A percentile compares a stretch with the other conserved stretches of the same genome.
phyloP scores from a whole-genome alignment of 2,113 vertebrate species.

The Orycteropus afer region DNA sequence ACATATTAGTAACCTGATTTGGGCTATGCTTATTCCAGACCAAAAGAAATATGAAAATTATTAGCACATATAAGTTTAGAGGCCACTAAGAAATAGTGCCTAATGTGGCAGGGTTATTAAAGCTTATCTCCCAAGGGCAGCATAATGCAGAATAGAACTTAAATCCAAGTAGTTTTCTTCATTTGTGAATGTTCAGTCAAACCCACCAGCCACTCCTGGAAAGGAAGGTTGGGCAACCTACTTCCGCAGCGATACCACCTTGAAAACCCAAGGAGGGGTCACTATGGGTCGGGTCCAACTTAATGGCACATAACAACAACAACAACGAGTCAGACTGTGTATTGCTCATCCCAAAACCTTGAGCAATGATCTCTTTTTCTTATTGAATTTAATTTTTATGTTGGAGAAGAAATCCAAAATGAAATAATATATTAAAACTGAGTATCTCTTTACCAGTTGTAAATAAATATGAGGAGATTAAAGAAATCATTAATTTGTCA shows the following conservation, averaged over 20 bases:
- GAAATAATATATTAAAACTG: not conserved
- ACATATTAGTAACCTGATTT: not conserved
- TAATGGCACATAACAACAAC: no score
- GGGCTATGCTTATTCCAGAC: not conserved
- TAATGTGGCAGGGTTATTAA: not conserved
- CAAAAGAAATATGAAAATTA: slow-evolving; percentile 2
- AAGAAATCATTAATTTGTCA: not conserved
- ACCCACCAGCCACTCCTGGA: no score
- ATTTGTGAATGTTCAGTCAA: not conserved
- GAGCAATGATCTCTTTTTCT: not conserved
- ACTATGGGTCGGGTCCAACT: no score
- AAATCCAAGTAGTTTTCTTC: not conserved
- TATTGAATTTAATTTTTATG: not conserved
- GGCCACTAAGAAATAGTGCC: not conserved
- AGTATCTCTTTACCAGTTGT: not conserved
- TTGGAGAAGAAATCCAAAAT: not conserved
- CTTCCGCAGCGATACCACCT: no score
- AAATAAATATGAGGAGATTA: not conserved
- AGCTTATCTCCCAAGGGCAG: not conserved
- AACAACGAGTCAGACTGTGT: no score
- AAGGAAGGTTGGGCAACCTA: no score
- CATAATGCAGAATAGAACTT: not conserved
- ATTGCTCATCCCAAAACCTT: not conserved
- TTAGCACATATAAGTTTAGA: not conserved
- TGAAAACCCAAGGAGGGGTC: no score